A percentile compares a stretch with the other conserved stretches of the same genome.
phyloP scores from a whole-genome alignment of 2,113 vertebrate species.

The Sebastes schlegelii region DNA sequence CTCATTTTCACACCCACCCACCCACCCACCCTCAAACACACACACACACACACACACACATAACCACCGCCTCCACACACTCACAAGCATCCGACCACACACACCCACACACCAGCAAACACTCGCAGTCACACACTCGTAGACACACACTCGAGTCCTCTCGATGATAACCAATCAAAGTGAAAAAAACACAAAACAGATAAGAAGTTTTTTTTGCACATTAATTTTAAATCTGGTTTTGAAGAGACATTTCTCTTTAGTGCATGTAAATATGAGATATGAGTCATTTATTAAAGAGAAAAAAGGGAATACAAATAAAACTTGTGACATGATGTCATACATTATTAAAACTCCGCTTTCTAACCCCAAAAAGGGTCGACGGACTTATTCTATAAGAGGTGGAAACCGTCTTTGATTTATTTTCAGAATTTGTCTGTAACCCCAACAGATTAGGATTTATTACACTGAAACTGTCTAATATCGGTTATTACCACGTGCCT shows the following conservation, averaged over 20 bases:
- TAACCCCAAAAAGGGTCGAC: too few relatives aligned
- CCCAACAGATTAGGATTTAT: too few relatives aligned
- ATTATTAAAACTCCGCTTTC: background rate
- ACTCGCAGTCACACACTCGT: background rate
- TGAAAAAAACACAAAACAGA: too few relatives aligned
- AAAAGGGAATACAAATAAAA: background rate
- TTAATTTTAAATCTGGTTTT: background rate
- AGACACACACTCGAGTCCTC: background rate
- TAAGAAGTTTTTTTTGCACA: background rate
- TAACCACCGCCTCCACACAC: constrained; percentile 17
- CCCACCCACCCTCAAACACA: constrained; percentile 4
- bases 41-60: constrained; percentile 27
- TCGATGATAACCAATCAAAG: background rate
- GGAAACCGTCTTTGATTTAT: too few relatives aligned
- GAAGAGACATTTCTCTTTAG: background rate
- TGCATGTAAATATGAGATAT: too few relatives aligned
- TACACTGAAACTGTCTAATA: too few relatives aligned
- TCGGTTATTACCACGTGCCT: too few relatives aligned
- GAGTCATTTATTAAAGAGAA: background rate
- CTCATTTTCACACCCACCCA: constrained; percentile 48
- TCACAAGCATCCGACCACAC: constrained; percentile 8
- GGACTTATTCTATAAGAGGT: too few relatives aligned
- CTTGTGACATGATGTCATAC: background rate
- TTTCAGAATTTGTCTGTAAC: too few relatives aligned
- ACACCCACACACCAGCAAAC: constrained; percentile 1